Evolutionary conservation across 2,888 invertebrate genomes (phyloP).

Genomic region (Ophonus ardosiacus): DNA sequence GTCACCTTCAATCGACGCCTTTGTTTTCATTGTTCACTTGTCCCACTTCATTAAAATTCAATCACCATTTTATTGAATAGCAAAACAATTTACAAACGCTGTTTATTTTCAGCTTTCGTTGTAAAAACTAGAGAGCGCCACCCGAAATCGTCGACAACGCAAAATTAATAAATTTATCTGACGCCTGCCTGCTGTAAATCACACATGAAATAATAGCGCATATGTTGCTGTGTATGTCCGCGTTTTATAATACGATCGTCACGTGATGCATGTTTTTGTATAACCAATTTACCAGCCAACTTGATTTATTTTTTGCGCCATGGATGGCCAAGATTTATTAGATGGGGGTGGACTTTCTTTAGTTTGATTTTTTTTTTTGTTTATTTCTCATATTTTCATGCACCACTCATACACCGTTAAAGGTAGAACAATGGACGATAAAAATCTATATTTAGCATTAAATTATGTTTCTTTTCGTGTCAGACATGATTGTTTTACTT

Average conservation of each 20-base stretch:
- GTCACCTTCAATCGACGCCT: neutral
- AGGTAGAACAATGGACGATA: too few species aligned
- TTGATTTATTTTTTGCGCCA: slow-evolving; percentile 47
- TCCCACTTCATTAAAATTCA: slow-evolving; percentile 19
- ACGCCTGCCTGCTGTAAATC: slow-evolving; percentile 14
- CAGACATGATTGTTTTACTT: too few species aligned
- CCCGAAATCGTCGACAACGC: neutral
- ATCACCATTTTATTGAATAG: slow-evolving; percentile 31
- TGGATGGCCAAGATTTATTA: slow-evolving; percentile 11
- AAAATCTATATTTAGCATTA: too few species aligned
- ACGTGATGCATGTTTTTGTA: slow-evolving; percentile 46
- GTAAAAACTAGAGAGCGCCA: slow-evolving; percentile 29
- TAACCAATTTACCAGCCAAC: slow-evolving; percentile 30
- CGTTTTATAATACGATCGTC: slow-evolving; percentile 33
- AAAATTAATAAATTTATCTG: slow-evolving; percentile 48
- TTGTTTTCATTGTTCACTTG: slow-evolving; percentile 31
- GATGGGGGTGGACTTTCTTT: neutral
- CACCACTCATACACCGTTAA: too few species aligned
- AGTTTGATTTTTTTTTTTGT: too few species aligned
- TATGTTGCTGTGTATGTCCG: slow-evolving; percentile 6
- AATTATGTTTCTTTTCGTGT: too few species aligned
- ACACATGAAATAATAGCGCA: slow-evolving; percentile 46
- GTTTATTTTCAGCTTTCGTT: slow-evolving; percentile 32
- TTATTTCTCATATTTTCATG: too few species aligned
- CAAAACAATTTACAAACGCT: slow-evolving; percentile 37